These are phyloP conservation scores for Drosophila ercepeae DNA, from an alignment of 1,140 invertebrate genomes.

Conservation along the genomic window DNA sequence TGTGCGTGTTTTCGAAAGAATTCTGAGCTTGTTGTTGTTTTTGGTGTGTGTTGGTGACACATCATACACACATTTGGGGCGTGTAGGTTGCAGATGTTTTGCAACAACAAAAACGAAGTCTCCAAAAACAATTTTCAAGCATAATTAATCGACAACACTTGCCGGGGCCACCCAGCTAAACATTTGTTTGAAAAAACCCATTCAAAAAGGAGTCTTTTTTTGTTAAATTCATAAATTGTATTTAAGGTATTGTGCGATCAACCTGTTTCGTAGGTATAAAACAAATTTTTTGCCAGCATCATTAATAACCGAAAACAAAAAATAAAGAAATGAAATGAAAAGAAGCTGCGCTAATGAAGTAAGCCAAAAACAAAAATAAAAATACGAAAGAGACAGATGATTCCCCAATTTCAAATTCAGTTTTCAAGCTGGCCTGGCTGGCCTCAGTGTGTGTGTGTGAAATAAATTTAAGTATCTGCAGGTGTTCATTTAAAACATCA, in stretches of 20 bases:
- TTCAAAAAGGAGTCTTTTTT: no score
- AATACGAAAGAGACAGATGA: constrained; percentile 57
- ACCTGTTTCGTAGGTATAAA: constrained; percentile 43
- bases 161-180: constrained; percentile 42
- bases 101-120: constrained; percentile 27
- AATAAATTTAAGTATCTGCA: constrained; percentile 83
- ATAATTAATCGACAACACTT: constrained; percentile 49
- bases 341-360: constrained; percentile 72
- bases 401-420: constrained; percentile 79
- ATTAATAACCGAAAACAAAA: constrained; percentile 57
- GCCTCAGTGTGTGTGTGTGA: constrained; percentile 33
- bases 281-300: constrained; percentile 55
- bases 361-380: constrained; percentile 37
- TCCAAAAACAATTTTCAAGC: neutral
- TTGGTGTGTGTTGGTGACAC: constrained; percentile 60
- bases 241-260: constrained; percentile 18
- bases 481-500: constrained; percentile 83
- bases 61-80: constrained; percentile 39
- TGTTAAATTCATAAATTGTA: constrained; percentile 23
- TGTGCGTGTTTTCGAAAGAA: constrained; percentile 69
- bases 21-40: constrained; percentile 40
- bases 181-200: constrained; percentile 1
- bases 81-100: constrained; percentile 50
- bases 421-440: constrained; percentile 58
- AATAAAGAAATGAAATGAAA: constrained; percentile 19